phyloP scores from a whole-genome alignment of 2,797 vertebrate genomes.

The Basileuterus tristriatus region DNA sequence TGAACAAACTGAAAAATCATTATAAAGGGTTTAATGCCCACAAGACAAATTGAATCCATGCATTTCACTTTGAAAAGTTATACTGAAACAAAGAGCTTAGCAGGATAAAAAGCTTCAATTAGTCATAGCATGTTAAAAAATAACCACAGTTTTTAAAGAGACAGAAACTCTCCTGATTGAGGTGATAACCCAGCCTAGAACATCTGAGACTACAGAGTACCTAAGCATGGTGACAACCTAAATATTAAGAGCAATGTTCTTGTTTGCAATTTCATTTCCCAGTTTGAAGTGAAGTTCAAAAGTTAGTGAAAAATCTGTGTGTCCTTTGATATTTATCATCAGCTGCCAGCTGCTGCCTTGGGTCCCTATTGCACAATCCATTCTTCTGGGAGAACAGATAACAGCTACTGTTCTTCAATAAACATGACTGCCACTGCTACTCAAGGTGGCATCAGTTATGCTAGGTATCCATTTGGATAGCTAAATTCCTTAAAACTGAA shows the following conservation, averaged over 20 bases:
- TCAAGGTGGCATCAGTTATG: rapidly evolving
- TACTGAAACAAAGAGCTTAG: not conserved
- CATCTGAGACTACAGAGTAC: not conserved
- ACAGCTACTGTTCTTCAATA: not conserved
- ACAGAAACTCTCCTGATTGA: not conserved
- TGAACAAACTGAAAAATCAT: not conserved
- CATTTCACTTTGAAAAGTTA: not conserved
- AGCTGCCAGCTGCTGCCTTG: not conserved
- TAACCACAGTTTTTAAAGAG: not conserved
- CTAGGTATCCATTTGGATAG: not conserved
- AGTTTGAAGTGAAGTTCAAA: not conserved
- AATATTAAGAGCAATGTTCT: not conserved
- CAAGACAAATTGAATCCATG: not conserved
- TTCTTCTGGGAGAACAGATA: not conserved
- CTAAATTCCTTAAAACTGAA: not conserved
- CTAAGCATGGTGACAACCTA: not conserved
- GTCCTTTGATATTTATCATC: not conserved
- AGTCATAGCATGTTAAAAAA: not conserved
- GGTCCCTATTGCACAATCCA: not conserved
- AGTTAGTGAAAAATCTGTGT: not conserved
- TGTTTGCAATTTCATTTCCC: not conserved
- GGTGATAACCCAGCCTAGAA: not conserved
- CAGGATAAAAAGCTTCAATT: not conserved
- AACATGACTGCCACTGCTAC: not conserved
- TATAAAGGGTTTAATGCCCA: not conserved